Base-by-base conservation (phyloP, 2,113 vertebrate genomes). In the Cathartes aura region DNA sequence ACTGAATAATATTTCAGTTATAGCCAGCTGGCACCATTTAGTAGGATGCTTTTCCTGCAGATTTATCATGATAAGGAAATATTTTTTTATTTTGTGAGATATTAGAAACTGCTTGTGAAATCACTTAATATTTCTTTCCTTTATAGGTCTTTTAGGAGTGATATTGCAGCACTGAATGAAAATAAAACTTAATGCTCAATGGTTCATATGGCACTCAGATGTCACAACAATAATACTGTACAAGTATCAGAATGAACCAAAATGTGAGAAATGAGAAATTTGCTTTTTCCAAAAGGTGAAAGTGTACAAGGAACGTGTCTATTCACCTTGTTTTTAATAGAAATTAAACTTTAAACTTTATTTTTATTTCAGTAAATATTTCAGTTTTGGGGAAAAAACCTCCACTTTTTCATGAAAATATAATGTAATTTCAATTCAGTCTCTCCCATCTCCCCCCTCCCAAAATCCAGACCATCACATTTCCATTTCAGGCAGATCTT, bases 381-480 rank as follows among this genome's bases (percentile, higher is more conserved):
- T 73, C 8, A 55, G 6, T 5, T 55, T 89, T 15, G 2, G 8
- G 6, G 4, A 3, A 29, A 34, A 58, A 71, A 38, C 6, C 23
- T 11, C 11, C 1, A 9, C 3, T 36, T 79, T 79, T 70, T 50
- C 5, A 29, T n/a, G 7, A 84, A 74, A 70, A 45, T 30, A 19
- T 29, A 30, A 21, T 48, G 3, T 16, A 32, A 34, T 66, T 66
- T 75, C 19, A 59, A 9, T 55, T 36, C 19, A 53, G 2, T 27
- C 6, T 8, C 12, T 64, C 20, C 5, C 5, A 21, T 59, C 10
- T 70, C 19, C 2, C 3, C 1, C 5, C 8, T 75, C 17, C 7
- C 20, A 10, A 68, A 73, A 21, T 4, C 5, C 38, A 86, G 23
- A 34, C 6, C 3, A 19, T 50, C 7, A 9, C 5, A 52, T 60